These are phyloP conservation scores for Pygoscelis adeliae DNA, from an alignment of 2,113 vertebrate genomes.

Conservation along the genomic window DNA sequence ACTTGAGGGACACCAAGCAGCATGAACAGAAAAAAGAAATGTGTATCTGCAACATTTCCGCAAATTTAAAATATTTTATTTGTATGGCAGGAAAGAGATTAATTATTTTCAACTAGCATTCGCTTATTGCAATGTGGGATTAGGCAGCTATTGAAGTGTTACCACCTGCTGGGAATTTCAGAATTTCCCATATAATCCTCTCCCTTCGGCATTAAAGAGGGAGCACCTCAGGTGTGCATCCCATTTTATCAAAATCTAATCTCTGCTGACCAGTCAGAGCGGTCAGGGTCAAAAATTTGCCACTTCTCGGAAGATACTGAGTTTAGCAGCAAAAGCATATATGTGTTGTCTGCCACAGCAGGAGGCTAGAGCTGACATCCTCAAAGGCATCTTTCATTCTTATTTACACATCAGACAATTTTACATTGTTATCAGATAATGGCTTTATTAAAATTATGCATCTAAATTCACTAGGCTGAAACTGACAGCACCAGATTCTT, in stretches of 20 bases:
- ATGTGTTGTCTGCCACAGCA: constrained; percentile 22
- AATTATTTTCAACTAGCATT: constrained; percentile 33
- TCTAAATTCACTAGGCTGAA: constrained; percentile 6
- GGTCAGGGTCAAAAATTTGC: neutral
- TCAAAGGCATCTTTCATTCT: constrained; percentile 45
- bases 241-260: constrained; percentile 22
- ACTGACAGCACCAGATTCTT: neutral
- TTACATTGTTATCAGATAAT: constrained; percentile 45
- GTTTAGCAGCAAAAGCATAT: neutral
- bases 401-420: constrained; percentile 57
- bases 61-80: neutral
- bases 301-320: neutral
- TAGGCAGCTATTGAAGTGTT: constrained; percentile 36
- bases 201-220: neutral
- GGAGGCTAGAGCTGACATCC: constrained; percentile 32
- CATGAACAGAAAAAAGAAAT: neutral
- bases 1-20: neutral
- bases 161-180: constrained; percentile 53
- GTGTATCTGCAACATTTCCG: neutral
- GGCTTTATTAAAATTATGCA: constrained; percentile 29
- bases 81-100: neutral
- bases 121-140: neutral
- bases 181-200: neutral
- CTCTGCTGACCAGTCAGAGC: neutral
- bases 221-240: neutral